Percentiles rank a stretch among this genome's conserved stretches.
Conservation (phyloP, 2,113 vertebrate species). For the Geothlypis trichas region DNA sequence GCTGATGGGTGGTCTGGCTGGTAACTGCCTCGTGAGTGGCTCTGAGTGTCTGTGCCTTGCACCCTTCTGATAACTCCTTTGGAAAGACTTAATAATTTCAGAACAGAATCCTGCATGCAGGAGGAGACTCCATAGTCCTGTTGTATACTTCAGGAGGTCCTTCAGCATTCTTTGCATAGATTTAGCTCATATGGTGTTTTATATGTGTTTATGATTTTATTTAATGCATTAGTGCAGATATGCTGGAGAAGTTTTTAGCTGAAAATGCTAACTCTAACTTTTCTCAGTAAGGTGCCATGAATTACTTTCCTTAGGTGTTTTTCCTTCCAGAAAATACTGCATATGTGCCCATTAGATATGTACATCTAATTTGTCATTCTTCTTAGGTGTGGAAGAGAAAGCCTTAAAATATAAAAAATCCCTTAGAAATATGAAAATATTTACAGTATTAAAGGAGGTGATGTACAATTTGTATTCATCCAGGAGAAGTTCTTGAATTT, state of each 20-base stretch:
- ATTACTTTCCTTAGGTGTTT: neutral
- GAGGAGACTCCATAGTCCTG: neutral
- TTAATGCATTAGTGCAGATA: neutral
- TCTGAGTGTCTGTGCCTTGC: neutral
- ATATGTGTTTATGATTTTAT: neutral
- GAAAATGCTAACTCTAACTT: neutral
- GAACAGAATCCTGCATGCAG: neutral
- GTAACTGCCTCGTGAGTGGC: neutral
- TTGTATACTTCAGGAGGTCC: neutral
- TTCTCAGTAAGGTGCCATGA: neutral
- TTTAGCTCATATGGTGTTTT: neutral
- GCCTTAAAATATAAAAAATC: neutral
- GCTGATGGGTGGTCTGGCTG: neutral
- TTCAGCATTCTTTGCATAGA: neutral
- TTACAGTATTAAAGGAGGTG: neutral
- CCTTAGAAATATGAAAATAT: neutral
- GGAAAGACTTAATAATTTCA: neutral
- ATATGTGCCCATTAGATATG: rapidly evolving
- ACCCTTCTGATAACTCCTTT: neutral
- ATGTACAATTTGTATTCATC: neutral
- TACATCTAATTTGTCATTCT: neutral
- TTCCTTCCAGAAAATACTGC: neutral
- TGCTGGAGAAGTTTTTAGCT: neutral
- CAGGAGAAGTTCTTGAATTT: neutral
- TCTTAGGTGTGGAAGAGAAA: neutral